Evolutionary conservation across 2,113 vertebrate genomes (phyloP).

Genomic region (Proteles cristata): DNA sequence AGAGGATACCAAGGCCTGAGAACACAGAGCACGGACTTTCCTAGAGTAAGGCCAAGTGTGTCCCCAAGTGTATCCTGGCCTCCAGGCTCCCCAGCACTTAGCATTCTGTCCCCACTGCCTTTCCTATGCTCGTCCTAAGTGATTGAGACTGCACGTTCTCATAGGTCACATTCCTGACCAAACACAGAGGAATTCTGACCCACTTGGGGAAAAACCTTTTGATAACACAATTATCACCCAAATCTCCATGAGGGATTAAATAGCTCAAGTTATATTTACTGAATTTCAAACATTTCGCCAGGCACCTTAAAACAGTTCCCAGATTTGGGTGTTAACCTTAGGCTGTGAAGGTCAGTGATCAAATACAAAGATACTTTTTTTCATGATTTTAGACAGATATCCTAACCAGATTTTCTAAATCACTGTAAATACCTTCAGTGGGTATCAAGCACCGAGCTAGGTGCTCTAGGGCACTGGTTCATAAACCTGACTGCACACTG

Average conservation of each 20-base stretch:
- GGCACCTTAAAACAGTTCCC: conserved; percentile 22
- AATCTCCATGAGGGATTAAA: not conserved
- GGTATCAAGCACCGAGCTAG: not conserved
- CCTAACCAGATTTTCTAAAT: not conserved
- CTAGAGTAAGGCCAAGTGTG: not conserved
- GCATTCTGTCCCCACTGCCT: not conserved
- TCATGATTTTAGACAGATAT: not conserved
- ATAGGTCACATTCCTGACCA: not conserved
- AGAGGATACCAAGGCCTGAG: not conserved
- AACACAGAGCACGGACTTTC: not conserved
- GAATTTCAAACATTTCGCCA: conserved; percentile 37
- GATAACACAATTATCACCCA: not conserved
- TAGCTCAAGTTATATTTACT: conserved; percentile 12
- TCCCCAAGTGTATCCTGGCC: too few relatives aligned
- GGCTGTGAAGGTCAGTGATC: not conserved
- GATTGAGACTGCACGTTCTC: not conserved
- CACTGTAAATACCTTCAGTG: not conserved
- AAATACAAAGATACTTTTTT: conserved; percentile 43
- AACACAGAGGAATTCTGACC: not conserved
- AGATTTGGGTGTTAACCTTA: conserved; percentile 2
- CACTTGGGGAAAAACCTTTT: not conserved
- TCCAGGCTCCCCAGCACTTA: not conserved
- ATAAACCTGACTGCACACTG: not conserved
- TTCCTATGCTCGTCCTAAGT: not conserved
- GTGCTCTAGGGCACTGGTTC: not conserved